phyloP scores from a whole-genome alignment of 2,797 vertebrate species.

The Silurus aristotelis region DNA sequence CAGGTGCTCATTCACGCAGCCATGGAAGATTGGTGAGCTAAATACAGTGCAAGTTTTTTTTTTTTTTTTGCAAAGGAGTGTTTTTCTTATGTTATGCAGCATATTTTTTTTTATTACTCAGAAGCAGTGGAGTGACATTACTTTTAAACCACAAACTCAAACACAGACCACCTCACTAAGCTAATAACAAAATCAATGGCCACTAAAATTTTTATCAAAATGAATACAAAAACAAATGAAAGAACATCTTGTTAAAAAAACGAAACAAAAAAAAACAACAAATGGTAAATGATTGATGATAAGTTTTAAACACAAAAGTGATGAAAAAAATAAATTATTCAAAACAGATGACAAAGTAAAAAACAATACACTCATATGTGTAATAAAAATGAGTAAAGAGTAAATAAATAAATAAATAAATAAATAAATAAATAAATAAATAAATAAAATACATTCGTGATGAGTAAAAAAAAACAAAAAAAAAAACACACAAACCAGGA shows the following conservation, averaged over 20 bases:
- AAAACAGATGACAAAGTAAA: constrained; percentile 17
- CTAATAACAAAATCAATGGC: not conserved
- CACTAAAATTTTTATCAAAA: not conserved
- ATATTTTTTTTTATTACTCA: not conserved
- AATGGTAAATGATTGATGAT: constrained; percentile 34
- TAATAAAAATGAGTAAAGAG: not conserved
- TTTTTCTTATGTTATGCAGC: not conserved
- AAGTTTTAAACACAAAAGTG: constrained; percentile 7
- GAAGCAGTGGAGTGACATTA: not conserved
- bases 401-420: no score
- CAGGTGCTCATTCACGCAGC: constrained; percentile 97
- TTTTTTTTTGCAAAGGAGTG: not conserved
- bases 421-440: no score
- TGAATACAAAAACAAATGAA: constrained; percentile 24
- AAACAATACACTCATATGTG: constrained; percentile 35
- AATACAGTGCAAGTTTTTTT: constrained; percentile 48
- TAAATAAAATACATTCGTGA: constrained; percentile 15
- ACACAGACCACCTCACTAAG: not conserved
- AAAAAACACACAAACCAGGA: constrained; percentile 27
- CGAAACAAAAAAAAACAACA: not conserved
- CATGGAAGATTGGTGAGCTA: constrained; percentile 98
- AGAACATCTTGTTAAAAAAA: not conserved
- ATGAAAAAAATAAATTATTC: constrained; percentile 28
- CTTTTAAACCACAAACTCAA: not conserved
- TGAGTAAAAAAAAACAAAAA: not conserved